Conservation (phyloP, 2,113 vertebrate genomes). For the Channa argus region DNA sequence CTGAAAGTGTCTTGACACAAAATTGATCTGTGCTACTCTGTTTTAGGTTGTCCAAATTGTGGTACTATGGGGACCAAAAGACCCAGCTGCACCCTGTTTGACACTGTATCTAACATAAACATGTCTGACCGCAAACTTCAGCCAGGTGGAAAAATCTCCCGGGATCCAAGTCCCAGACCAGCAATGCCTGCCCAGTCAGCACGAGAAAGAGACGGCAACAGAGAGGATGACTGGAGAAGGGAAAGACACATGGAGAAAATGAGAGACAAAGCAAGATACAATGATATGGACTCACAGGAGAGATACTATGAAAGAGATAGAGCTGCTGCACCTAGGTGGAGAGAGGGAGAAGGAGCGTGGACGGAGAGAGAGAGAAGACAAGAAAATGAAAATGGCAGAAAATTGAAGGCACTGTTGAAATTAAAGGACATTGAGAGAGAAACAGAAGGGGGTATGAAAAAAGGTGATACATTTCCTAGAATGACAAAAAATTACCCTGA, state of each 20-base stretch:
- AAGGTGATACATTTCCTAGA: constrained; percentile 80
- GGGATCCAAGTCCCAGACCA: constrained; percentile 70
- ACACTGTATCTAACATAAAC: constrained; percentile 66
- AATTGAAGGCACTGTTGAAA: constrained; percentile 44
- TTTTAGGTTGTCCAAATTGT: constrained; percentile 76
- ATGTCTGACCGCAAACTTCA: constrained; percentile 65
- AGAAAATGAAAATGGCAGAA: constrained; percentile 43
- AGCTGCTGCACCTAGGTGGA: constrained; percentile 18
- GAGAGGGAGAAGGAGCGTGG: constrained; percentile 61
- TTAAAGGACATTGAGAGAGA: constrained; percentile 20
- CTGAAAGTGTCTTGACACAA: constrained; percentile 10
- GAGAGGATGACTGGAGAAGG: constrained; percentile 60
- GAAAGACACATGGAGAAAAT: constrained; percentile 62
- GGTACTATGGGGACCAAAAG: constrained; percentile 80
- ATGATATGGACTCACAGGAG: constrained; percentile 43
- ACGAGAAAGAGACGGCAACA: constrained; percentile 48
- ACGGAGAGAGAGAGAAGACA: constrained; percentile 50
- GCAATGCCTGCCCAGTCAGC: constrained; percentile 52
- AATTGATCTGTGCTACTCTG: constrained; percentile 20
- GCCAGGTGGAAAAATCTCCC: constrained; percentile 61
- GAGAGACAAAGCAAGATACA: constrained; percentile 56
- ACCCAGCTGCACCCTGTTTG: constrained; percentile 64
- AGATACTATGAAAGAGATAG: constrained; percentile 47
- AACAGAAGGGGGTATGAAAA: constrained; percentile 40
- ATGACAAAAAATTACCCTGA: constrained; percentile 56